These are phyloP conservation scores for Thelaira solivaga DNA, from an alignment of 2,888 invertebrate species.

Conservation along the genomic window DNA sequence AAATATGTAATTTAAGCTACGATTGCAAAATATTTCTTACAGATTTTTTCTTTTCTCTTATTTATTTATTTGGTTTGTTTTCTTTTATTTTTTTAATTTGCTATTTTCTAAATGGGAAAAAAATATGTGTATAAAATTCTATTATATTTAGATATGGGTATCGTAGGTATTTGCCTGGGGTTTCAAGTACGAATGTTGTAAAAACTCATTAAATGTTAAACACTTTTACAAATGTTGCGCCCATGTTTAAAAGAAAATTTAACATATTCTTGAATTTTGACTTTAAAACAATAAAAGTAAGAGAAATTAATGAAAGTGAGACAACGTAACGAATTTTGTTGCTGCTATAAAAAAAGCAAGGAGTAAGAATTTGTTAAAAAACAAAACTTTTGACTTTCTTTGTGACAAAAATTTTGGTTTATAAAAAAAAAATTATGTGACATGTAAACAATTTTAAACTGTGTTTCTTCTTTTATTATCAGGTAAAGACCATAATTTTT, in stretches of 20 bases:
- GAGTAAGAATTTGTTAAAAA: too few relatives aligned
- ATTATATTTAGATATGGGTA: neutral
- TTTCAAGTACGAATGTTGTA: slow-evolving; percentile 43
- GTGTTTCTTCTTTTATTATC: too few relatives aligned
- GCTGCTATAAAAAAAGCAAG: neutral
- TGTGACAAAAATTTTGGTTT: too few relatives aligned
- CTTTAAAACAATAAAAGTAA: neutral
- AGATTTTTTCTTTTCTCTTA: neutral
- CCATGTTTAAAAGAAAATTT: slow-evolving; percentile 12
- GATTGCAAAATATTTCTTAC: slow-evolving; percentile 22
- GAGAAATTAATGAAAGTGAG: too few relatives aligned
- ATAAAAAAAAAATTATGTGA: too few relatives aligned
- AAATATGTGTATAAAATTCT: neutral
- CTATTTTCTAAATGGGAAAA: slow-evolving; percentile 11
- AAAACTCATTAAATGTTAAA: slow-evolving; percentile 59
- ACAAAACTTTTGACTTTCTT: too few relatives aligned
- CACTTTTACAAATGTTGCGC: slow-evolving; percentile 55
- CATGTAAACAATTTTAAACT: too few relatives aligned
- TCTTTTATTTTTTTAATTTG: neutral
- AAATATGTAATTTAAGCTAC: slow-evolving; percentile 46
- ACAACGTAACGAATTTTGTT: neutral
- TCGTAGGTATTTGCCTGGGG: slow-evolving; percentile 28
- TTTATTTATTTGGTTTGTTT: slow-evolving; percentile 12
- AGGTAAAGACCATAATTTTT: too few relatives aligned
- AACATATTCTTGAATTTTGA: neutral